A percentile compares a stretch with the other conserved stretches of the same genome.
phyloP scores from a whole-genome alignment of 2,888 invertebrate species.

The Cenopis cana region DNA sequence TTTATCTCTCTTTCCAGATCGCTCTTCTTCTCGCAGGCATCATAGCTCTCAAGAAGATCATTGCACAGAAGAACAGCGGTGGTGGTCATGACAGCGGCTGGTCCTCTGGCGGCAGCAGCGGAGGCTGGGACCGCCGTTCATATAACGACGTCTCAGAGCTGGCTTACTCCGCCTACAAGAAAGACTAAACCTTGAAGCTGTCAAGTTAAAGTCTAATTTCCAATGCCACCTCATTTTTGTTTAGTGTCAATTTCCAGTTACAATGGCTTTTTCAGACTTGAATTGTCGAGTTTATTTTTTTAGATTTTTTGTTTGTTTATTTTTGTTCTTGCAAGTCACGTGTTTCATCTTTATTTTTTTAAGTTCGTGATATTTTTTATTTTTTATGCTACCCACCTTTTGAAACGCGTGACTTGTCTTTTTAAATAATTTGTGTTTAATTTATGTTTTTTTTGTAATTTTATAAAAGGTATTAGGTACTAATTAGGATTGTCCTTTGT shows the following conservation, averaged over 20 bases:
- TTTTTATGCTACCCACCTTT: constrained; percentile 32
- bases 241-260: not conserved
- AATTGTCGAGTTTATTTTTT: not conserved
- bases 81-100: constrained; percentile 84
- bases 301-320: not conserved
- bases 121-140: constrained; percentile 90
- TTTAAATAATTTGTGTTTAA: not conserved
- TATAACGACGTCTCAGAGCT: constrained; percentile 83
- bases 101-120: constrained; percentile 78
- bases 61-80: constrained; percentile 87
- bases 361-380: constrained; percentile 42
- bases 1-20: constrained; percentile 85
- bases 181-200: constrained; percentile 51
- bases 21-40: constrained; percentile 92
- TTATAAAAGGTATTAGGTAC: constrained; percentile 27
- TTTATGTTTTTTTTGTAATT: not conserved
- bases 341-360: constrained; percentile 30
- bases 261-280: not conserved
- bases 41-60: constrained; percentile 92
- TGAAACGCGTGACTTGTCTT: constrained; percentile 35
- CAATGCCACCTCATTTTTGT: constrained; percentile 26
- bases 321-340: constrained; percentile 15
- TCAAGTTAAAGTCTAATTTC: not conserved
- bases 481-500: constrained; percentile 31
- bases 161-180: constrained; percentile 89